Percentiles rank a stretch among this genome's conserved stretches.
phyloP scores from a whole-genome alignment of 1,140 invertebrate species.

The Globodera rostochiensis region DNA sequence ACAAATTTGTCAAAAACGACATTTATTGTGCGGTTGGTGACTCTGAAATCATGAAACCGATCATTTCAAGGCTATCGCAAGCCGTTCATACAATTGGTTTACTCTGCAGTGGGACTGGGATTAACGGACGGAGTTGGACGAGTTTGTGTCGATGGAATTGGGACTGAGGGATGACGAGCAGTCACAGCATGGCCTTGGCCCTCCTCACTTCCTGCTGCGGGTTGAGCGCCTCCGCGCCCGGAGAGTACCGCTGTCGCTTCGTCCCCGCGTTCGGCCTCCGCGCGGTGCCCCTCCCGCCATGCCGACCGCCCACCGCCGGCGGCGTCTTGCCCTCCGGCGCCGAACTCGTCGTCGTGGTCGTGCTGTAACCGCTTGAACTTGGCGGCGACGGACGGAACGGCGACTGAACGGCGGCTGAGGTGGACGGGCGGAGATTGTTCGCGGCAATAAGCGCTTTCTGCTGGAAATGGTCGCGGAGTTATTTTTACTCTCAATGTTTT shows the following conservation, averaged over 20 bases:
- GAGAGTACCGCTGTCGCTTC: background rate
- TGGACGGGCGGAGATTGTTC: background rate
- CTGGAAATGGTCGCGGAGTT: background rate
- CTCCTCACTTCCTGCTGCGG: background rate
- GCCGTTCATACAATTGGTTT: too few relatives aligned
- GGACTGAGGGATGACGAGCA: too few relatives aligned
- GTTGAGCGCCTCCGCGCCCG: background rate
- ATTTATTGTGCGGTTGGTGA: too few relatives aligned
- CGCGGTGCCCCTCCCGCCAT: background rate
- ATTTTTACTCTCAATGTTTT: background rate
- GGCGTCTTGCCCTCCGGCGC: background rate
- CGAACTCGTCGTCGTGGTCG: background rate
- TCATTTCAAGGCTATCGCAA: too few relatives aligned
- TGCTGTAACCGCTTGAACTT: background rate
- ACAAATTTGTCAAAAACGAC: too few relatives aligned
- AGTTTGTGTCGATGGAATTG: too few relatives aligned
- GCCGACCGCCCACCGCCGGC: background rate
- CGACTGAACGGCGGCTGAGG: background rate
- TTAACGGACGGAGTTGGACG: too few relatives aligned
- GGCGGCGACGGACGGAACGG: background rate
- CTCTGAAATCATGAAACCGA: too few relatives aligned
- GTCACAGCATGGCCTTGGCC: too few relatives aligned
- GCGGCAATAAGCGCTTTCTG: background rate
- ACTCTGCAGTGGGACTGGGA: too few relatives aligned
- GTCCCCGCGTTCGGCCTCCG: background rate